phyloP scores from a whole-genome alignment of 2,888 invertebrate genomes.

The Prosopocoilus inquinatus region DNA sequence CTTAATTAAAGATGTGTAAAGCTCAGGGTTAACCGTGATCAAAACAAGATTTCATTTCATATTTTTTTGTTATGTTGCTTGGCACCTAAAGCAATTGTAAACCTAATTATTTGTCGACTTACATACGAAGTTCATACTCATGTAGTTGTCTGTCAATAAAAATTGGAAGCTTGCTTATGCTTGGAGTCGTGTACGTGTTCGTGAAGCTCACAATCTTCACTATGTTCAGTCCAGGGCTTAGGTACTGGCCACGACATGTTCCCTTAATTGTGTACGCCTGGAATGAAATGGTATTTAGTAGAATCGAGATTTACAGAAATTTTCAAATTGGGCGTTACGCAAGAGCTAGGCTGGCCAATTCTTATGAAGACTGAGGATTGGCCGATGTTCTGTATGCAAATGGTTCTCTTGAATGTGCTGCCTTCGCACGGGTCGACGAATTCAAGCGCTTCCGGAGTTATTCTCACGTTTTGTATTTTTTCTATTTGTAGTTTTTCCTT shows the following conservation, averaged over 20 bases:
- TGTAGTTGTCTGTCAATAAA: no score
- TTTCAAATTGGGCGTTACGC: not conserved
- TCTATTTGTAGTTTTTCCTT: no score
- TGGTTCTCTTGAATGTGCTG: conserved; percentile 2
- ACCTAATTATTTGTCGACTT: no score
- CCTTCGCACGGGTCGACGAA: conserved; percentile 17
- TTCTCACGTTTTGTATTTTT: conserved; percentile 7
- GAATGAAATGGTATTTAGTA: no score
- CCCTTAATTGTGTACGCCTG: conserved; percentile 7
- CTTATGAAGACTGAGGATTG: conserved; percentile 10
- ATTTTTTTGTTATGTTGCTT: no score
- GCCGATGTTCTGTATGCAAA: conserved; percentile 15
- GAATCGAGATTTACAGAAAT: no score
- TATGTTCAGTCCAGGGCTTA: conserved; percentile 14
- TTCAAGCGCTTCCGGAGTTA: conserved; percentile 13
- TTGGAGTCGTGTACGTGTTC: not conserved
- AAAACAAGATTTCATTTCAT: no score
- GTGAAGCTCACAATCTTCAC: conserved; percentile 7
- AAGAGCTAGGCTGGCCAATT: conserved; percentile 11
- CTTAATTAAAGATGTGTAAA: no score
- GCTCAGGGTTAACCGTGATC: no score
- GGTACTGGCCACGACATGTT: conserved; percentile 1
- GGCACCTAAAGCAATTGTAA: no score
- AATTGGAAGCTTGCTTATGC: not conserved
- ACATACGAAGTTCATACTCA: no score